Base-by-base conservation (phyloP, 92 coral and sea anemone species). In the Metridium senile region DNA sequence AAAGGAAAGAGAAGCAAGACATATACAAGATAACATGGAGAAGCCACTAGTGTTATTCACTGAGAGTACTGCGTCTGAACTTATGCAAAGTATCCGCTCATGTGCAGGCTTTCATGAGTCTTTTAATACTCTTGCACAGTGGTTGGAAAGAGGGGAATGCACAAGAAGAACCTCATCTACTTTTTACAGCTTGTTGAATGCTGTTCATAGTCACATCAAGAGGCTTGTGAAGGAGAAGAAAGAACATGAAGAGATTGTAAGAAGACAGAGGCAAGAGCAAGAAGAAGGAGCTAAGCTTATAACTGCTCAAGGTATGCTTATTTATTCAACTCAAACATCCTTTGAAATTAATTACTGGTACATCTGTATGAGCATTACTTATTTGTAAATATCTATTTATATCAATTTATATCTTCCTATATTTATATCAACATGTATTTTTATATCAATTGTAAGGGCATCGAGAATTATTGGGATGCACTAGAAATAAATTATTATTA, bases 111-210 rank as follows among this genome's bases (percentile, higher is more conserved):
- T 80, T 21, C 71, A 74, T 53, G 77, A 88, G 63, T 74, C 89
- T 1, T 70, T 88, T 76, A 57, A 79, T 32, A 74, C 81, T 6
- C 74, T 91, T 26, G 51, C 83, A 3, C 93, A 85, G 64, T 91
- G 97, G 97, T 71, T 91, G 31, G 97, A 85, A 39, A 81, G 84
- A 59, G 97, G 97, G 3, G 97, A 91, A 64, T 88, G 93, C 45
- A 88, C 82, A 33, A 88, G 97, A 32, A 78, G 58, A 34, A 87
- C 80, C 64, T 87, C 85, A 19, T 70, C 80, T 51, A 89, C 85
- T 28, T 91, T 91, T 25, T 89, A 91, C 72, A 66, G 89, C 23
- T 59, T 91, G 20, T 86, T 91, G 4, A 90, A 73, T 67, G 75
- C 91, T 13, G 77, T 79, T 39, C 86, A 91, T 62, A 83, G 82